Base-by-base conservation (phyloP, 2,888 invertebrate genomes). In the Nasonia oneida region DNA sequence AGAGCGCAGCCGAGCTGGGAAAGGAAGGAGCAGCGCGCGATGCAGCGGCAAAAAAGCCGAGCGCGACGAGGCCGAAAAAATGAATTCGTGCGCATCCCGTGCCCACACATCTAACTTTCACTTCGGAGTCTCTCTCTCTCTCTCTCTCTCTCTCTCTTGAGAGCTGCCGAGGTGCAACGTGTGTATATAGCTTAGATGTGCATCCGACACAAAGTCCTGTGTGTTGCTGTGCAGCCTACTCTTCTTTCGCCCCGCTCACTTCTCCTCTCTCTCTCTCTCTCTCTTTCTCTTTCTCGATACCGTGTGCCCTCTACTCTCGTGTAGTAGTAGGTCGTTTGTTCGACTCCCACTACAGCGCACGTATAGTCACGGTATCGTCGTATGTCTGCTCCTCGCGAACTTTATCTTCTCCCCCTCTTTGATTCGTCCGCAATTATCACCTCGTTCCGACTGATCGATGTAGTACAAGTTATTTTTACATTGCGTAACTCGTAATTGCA, bases 21-120 rank as follows among this genome's bases (percentile, higher is more conserved):
- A 83, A 83, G 87, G 87, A 83, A 77, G 80, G 86, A 82, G 18
- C 47, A 53, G 77, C 74, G 57, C n/a, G 57, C n/a, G n/a, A 15
- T n/a, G 37, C 23, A 39, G 23, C 47, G 12, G 42, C 42, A 61
- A 61, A 53, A 61, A 61, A 61, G 57, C 57, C 74, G 81, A 47
- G 71, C 81, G 75, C 23, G n/a, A 18, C 82, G 85, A 64, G 86
- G 86, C 86, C 87, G 79, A 86, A 93, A 93, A 93, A 93, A 93
- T 93, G 92, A 93, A 93, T 93, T 93, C 93, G 93, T 93, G 93
- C 93, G 93, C 93, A 93, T 93, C 93, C 93, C 93, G 93, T 93
- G 93, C 93, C 93, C 93, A 93, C 93, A 93, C 93, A 91, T 93
- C 93, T 91, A 93, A 93, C 93, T 93, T 93, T 93, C 93, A 93